Percentiles rank a stretch among this genome's conserved stretches.
Evolutionary conservation across 2,888 invertebrate species (phyloP).

Genomic region (Micoletzkya japonica): DNA sequence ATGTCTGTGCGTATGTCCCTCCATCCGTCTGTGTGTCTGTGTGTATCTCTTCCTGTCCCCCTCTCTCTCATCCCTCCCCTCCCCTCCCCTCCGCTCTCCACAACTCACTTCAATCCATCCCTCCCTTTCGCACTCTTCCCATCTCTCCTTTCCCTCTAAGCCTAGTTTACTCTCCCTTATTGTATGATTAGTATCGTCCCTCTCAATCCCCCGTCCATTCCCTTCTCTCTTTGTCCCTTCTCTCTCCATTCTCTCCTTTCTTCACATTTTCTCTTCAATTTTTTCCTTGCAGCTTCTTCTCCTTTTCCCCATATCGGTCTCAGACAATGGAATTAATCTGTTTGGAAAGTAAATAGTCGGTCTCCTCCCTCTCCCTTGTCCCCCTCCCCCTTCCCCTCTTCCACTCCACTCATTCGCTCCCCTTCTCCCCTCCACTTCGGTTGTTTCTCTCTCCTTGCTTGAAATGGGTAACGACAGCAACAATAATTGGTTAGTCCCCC

Average conservation of each 20-base stretch:
- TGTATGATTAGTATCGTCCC: conserved; percentile 6
- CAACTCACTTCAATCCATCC: background rate
- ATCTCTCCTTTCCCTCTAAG: background rate
- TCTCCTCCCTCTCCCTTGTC: too few relatives aligned
- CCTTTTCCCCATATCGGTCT: too few relatives aligned
- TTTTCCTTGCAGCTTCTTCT: too few relatives aligned
- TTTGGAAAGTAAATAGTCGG: too few relatives aligned
- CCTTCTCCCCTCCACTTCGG: too few relatives aligned
- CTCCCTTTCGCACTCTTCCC: conserved; percentile 1
- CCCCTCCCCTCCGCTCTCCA: background rate
- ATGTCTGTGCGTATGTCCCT: too few relatives aligned
- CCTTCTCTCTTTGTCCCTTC: conserved; percentile 1
- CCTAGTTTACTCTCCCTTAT: background rate
- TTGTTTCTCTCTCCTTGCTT: too few relatives aligned
- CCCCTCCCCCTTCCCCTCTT: too few relatives aligned
- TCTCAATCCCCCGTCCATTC: conserved; percentile 7
- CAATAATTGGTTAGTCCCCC: background rate
- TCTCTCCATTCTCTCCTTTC: background rate
- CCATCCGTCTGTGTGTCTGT: background rate
- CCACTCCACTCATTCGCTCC: too few relatives aligned
- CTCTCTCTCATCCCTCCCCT: conserved; percentile 2
- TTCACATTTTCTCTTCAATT: too few relatives aligned
- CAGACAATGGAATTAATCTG: too few relatives aligned
- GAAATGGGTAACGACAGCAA: too few relatives aligned
- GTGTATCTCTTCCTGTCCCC: background rate